A percentile compares a stretch with the other conserved stretches of the same genome.
These are phyloP conservation scores for Drosophila auraria DNA, from an alignment of 1,140 invertebrate genomes.

Conservation along the genomic window DNA sequence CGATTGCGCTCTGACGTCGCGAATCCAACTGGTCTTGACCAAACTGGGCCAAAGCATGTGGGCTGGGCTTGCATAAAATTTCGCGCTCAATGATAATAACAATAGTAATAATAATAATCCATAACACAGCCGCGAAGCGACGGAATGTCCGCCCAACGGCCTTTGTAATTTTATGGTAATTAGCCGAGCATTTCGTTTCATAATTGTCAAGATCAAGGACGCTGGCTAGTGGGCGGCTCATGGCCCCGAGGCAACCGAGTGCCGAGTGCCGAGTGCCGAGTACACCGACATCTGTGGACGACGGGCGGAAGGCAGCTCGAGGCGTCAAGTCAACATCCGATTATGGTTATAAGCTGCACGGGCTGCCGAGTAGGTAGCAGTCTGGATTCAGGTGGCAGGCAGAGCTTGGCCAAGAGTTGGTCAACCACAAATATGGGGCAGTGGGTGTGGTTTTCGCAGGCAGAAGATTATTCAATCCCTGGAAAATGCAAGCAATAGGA, in stretches of 20 bases:
- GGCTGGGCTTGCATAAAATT: conserved; percentile 57
- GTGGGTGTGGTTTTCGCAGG: no score
- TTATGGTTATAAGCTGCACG: conserved; percentile 30
- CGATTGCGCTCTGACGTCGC: conserved; percentile 34
- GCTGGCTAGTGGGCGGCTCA: conserved; percentile 32
- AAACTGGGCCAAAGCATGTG: conserved; percentile 55
- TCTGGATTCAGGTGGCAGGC: conserved; percentile 1
- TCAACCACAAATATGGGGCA: neutral
- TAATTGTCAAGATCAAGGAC: conserved; percentile 80
- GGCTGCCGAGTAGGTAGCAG: neutral
- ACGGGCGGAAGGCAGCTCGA: conserved; percentile 30
- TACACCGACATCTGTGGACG: neutral
- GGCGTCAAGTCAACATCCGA: conserved; percentile 32
- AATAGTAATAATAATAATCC: conserved; percentile 46
- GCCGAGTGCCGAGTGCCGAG: neutral
- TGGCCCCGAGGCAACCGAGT: conserved; percentile 8
- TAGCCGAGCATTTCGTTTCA: conserved; percentile 61
- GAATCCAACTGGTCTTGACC: conserved; percentile 52
- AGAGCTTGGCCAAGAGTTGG: neutral
- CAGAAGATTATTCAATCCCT: neutral
- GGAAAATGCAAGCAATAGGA: no score
- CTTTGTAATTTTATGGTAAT: conserved; percentile 76
- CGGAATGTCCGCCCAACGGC: conserved; percentile 37
- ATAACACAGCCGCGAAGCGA: conserved; percentile 9
- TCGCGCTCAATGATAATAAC: conserved; percentile 42